A percentile compares a stretch with the other conserved stretches of the same genome.
Evolutionary conservation across 2,888 invertebrate genomes (phyloP).

Genomic region (Cenopis cana): DNA sequence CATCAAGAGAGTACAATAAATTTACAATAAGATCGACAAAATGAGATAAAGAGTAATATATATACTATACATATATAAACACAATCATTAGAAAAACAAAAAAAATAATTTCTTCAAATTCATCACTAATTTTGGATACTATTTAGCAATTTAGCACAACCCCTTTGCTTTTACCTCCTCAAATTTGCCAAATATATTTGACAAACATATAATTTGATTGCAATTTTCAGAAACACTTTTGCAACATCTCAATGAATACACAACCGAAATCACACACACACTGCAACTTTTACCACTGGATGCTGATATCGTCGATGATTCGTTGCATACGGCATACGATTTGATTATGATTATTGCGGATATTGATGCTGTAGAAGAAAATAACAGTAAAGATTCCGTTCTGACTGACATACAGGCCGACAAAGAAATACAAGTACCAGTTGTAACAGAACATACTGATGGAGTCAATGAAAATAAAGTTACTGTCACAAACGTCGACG

Average conservation of each 20-base stretch:
- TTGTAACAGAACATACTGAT: not conserved
- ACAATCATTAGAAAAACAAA: not conserved
- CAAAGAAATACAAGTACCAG: not conserved
- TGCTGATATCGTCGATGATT: slow-evolving; percentile 50
- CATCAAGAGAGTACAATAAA: too few relatives aligned
- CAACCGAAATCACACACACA: slow-evolving; percentile 52
- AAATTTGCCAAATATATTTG: not conserved
- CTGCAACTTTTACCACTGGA: slow-evolving; percentile 43
- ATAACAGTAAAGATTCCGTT: not conserved
- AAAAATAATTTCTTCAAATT: not conserved
- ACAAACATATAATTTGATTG: slow-evolving; percentile 20
- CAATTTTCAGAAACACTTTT: slow-evolving; percentile 48
- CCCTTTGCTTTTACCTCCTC: not conserved
- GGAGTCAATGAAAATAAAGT: not conserved
- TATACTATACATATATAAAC: not conserved
- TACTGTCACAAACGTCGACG: slow-evolving; percentile 10
- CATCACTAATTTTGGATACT: not conserved
- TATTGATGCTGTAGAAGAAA: slow-evolving; percentile 18
- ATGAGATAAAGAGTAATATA: too few relatives aligned
- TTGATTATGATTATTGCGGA: slow-evolving; percentile 50
- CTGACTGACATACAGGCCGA: not conserved
- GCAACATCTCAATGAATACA: slow-evolving; percentile 57
- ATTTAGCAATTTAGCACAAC: not conserved
- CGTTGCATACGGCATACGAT: slow-evolving; percentile 52
- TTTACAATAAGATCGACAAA: too few relatives aligned